A percentile compares a stretch with the other conserved stretches of the same genome.
Conservation (phyloP, 2,113 vertebrate genomes). For the Muntiacus reevesi region DNA sequence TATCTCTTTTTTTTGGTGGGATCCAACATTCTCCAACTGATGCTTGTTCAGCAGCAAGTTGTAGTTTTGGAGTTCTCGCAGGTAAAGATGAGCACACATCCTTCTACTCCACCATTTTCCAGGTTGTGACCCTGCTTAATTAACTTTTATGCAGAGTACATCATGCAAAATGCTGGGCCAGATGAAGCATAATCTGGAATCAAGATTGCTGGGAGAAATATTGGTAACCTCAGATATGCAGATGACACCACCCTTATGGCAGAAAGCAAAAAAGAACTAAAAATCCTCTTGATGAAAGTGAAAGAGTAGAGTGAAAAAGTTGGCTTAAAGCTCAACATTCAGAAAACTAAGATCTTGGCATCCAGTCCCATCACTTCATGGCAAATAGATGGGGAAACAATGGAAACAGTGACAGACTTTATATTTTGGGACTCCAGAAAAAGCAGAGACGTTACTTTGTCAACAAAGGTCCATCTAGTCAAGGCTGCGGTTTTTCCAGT, state of each 20-base stretch:
- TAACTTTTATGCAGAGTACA: neutral
- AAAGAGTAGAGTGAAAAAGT: neutral
- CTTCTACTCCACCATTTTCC: neutral
- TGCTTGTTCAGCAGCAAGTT: neutral
- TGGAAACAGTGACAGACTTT: neutral
- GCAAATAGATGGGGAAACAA: neutral
- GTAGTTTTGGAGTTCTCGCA: neutral
- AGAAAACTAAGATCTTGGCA: neutral
- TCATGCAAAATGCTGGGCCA: neutral
- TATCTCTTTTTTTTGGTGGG: neutral
- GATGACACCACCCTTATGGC: neutral
- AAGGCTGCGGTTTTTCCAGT: neutral
- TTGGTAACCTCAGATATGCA: neutral
- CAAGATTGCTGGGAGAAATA: neutral
- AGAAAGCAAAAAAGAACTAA: neutral
- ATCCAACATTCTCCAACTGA: neutral
- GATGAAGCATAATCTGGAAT: neutral
- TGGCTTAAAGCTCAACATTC: neutral
- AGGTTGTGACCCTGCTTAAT: neutral
- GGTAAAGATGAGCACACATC: rapidly evolving
- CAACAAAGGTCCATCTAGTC: neutral
- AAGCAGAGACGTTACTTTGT: neutral
- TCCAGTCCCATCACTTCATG: rapidly evolving
- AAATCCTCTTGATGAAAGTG: neutral
- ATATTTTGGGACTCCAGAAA: neutral